Evolutionary conservation across 2,888 invertebrate species (phyloP).

Genomic region (Melanchra persicariae): DNA sequence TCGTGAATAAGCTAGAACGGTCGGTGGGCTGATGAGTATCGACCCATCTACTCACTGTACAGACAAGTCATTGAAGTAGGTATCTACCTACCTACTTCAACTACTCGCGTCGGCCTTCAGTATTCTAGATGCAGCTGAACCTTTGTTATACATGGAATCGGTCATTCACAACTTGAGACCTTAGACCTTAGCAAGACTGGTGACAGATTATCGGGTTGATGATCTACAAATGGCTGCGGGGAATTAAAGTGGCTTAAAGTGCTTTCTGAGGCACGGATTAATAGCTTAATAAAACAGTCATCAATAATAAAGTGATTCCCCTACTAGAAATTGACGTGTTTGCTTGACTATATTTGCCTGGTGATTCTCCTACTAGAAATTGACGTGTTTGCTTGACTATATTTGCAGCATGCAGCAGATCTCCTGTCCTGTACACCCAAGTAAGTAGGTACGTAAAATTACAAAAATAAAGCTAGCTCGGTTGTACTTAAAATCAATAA

Average conservation of each 20-base stretch:
- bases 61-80: too few relatives aligned
- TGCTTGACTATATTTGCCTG: too few relatives aligned
- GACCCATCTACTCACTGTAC: too few relatives aligned
- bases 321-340: not conserved
- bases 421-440: too few relatives aligned
- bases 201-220: not conserved
- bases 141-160: not conserved
- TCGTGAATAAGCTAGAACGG: not conserved
- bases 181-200: too few relatives aligned
- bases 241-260: not conserved
- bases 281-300: not conserved
- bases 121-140: not conserved
- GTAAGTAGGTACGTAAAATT: too few relatives aligned
- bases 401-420: too few relatives aligned
- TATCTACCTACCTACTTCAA: too few relatives aligned
- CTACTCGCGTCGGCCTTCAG: not conserved
- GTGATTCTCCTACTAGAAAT: not conserved
- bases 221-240: not conserved
- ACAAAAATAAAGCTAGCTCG: too few relatives aligned
- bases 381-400: not conserved
- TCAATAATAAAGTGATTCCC: not conserved
- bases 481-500: too few relatives aligned
- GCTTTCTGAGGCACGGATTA: not conserved
- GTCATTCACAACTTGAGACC: too few relatives aligned
- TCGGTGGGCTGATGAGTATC: not conserved